Base-by-base conservation (phyloP, 2,888 invertebrate genomes). In the Papilio elwesi region DNA sequence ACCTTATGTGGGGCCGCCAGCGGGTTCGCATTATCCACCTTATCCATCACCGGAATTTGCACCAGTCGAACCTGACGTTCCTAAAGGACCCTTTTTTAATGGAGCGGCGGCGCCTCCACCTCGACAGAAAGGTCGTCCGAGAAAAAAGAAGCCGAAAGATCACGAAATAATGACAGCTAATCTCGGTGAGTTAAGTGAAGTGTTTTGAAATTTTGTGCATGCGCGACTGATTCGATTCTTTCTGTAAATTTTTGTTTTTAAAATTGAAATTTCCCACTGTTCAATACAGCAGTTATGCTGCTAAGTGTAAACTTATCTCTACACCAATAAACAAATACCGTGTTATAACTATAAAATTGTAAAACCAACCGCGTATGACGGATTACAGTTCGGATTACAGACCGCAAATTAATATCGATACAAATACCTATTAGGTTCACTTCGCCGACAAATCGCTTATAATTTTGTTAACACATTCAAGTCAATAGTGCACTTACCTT, bases 81-180 rank as follows among this genome's bases (percentile, higher is more conserved):
- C 92, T 90, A 95, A 93, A 89, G 94, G 88, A 79, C 87, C 93
- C 67, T 95, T 94, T 86, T 95, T 95, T 87, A 95, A 95, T 80
- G 95, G 95, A 11, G 90, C 93, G 71, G 76, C 91, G 9, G 90
- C 91, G 53, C 92, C 93, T 67, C 95, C 96, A n/a, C 97, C 98
- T 8, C 95, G 98, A 80, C 98, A 98, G 90, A 98, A 98, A 94
- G 98, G 98, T 11, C 94, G 98, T 79, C 98, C 98, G 51, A 94
- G 98, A 86, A 98, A 98, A 94, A 95, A 98, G 94, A 98, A 98
- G 90, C 97, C 97, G 69, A 98, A 98, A 94, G 97, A 98, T 87
- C 95, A 97, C 81, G 97, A 97, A 85, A 95, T 97, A 74, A 96
- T 97, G 96, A 96, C 97, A 69, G 96, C 97, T 69, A 97, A 96